Evolutionary conservation across 2,113 vertebrate species (phyloP), one percentile per base, ranked within the genome.

Genomic region (Neolamprologus falcicula): DNA sequence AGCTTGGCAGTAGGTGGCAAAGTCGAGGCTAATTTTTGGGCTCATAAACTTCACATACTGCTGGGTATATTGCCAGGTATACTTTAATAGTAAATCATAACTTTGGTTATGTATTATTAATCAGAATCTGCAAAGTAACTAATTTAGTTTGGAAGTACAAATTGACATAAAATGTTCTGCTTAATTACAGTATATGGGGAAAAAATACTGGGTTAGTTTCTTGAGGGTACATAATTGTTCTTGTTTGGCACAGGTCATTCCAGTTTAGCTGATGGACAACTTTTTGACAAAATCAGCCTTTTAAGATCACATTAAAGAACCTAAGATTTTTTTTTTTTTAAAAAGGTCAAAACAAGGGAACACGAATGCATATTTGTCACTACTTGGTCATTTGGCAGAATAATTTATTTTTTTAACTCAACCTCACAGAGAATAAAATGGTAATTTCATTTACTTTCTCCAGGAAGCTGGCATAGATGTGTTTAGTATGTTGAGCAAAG

Each of bases 141-240:
- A 26, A 37, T 35, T 35, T 71, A 31, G 7, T 63, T 11, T 42
- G 33, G 24, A 16, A 1, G 8, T 3, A 17, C 37, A 73, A 24
- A 26, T 45, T 45, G 37, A 45, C 21, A 73, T 26, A 16, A 73
- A 73, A 42, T 5, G 35, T 71, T 42, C 5, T 21, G 63, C n/a
- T 71, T 40, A 16, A 42, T 42, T 71, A 16, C 0, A 2, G 63
- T 73, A 73, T 42, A 16, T 42, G 3, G 7, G 35, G 11, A 66
- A 66, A n/a, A 16, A 31, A 13, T 68, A 40, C 0, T 24, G n/a
- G 35, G 19, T 0, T 68, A 40, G 11, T 21, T 40, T 24, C 1
- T 21, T 68, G 35, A 68, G 35, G n/a, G n/a, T 68, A 61, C 0
- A 59, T 31, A 61, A 31, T 31, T 61, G 16, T 33, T 61, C 28